Conservation (phyloP, 1,140 invertebrate species). For the Oryzaephilus surinamensis region DNA sequence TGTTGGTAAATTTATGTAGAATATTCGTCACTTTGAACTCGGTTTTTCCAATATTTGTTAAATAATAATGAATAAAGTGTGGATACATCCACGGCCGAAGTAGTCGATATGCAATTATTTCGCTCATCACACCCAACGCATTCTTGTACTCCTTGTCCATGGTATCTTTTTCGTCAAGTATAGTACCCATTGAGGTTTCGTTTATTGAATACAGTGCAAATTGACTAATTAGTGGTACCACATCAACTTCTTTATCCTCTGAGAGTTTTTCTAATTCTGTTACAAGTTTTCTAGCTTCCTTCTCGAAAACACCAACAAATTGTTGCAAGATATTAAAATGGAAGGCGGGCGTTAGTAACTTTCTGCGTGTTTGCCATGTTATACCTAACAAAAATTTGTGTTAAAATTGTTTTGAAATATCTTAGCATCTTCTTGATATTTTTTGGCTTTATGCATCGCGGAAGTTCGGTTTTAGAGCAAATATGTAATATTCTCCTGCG, state of each 20-base stretch:
- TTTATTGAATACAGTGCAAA: slow-evolving; percentile 3
- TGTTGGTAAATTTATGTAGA: slow-evolving; percentile 49
- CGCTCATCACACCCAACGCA: slow-evolving; percentile 30
- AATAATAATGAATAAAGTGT: too few species aligned
- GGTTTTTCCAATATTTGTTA: too few species aligned
- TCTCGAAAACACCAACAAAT: slow-evolving; percentile 59
- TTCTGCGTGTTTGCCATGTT: slow-evolving; percentile 56
- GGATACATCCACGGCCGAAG: slow-evolving; percentile 50
- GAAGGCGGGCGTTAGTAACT: slow-evolving; percentile 64
- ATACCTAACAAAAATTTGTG: too few species aligned
- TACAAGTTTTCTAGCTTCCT: slow-evolving; percentile 3
- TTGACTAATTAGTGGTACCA: not conserved
- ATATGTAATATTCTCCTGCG: too few species aligned
- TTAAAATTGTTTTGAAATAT: too few species aligned
- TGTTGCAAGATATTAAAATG: slow-evolving; percentile 66
- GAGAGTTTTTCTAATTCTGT: not conserved
- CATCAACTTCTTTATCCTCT: slow-evolving; percentile 22
- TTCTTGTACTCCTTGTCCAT: slow-evolving; percentile 52
- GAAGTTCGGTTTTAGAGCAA: too few species aligned
- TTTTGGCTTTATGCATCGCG: too few species aligned
- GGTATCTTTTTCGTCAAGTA: slow-evolving; percentile 48
- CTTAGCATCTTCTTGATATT: too few species aligned
- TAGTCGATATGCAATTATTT: slow-evolving; percentile 38
- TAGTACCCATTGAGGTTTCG: slow-evolving; percentile 72
- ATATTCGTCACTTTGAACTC: slow-evolving; percentile 42